Percentiles rank a stretch among this genome's conserved stretches.
phyloP scores from a whole-genome alignment of 2,113 vertebrate genomes.

The Coptodon rendalli region DNA sequence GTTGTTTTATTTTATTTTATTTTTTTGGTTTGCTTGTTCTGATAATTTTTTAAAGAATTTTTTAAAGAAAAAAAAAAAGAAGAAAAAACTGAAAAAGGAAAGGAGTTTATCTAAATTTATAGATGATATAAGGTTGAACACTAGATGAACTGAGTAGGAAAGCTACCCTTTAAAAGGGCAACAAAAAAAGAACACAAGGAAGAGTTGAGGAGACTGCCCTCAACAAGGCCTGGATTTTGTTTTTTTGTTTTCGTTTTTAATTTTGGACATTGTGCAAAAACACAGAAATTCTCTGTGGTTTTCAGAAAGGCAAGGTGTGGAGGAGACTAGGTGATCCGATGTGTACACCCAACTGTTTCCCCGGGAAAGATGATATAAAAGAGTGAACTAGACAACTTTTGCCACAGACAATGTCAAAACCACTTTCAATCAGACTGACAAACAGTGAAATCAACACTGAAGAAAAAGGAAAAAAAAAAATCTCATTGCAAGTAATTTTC shows the following conservation, averaged over 20 bases:
- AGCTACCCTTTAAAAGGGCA: conserved; percentile 81
- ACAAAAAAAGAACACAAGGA: conserved; percentile 20
- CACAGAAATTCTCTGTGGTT: conserved; percentile 15
- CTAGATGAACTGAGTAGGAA: conserved; percentile 58
- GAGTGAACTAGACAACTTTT: conserved; percentile 53
- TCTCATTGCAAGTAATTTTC: conserved; percentile 54
- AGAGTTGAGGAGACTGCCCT: not conserved
- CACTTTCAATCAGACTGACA: conserved; percentile 30
- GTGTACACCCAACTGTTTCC: conserved; percentile 23
- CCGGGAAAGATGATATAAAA: conserved; percentile 31
- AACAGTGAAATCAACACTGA: conserved; percentile 35
- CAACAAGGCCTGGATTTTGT: conserved; percentile 16
- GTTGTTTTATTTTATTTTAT: conserved; percentile 17
- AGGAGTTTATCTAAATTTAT: conserved; percentile 72
- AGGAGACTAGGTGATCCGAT: conserved; percentile 9
- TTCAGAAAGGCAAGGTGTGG: not conserved
- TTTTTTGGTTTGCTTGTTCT: conserved; percentile 57
- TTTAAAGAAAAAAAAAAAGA: conserved; percentile 52
- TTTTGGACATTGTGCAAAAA: conserved; percentile 41
- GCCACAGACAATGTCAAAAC: conserved; percentile 49
- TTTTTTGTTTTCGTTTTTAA: not conserved
- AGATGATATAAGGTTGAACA: conserved; percentile 66
- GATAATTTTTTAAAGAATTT: conserved; percentile 73
- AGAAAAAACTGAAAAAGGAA: conserved; percentile 56
- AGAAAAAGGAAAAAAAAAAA: conserved; percentile 1